phyloP scores from a whole-genome alignment of 2,888 invertebrate genomes.

The Listrodromus nycthemerus region DNA sequence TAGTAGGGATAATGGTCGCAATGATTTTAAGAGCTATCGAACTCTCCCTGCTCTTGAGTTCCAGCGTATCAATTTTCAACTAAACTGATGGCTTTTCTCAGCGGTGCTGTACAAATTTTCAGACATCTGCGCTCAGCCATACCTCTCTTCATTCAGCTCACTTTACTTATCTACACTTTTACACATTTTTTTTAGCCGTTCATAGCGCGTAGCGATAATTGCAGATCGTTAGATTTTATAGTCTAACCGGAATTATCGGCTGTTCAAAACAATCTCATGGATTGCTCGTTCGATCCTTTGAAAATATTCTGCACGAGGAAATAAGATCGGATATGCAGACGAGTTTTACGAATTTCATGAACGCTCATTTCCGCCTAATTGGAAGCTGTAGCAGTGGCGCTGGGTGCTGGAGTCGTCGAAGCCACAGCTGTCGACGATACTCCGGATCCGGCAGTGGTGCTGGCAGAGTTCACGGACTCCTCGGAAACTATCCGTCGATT shows the following conservation, averaged over 20 bases:
- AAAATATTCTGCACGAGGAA: background rate
- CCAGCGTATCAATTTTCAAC: conserved; percentile 26
- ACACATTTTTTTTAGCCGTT: conserved; percentile 22
- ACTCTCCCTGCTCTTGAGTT: conserved; percentile 46
- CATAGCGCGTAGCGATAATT: conserved; percentile 28
- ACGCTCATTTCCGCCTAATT: conserved; percentile 48
- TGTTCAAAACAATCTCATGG: conserved; percentile 8
- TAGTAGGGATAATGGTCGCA: conserved; percentile 35
- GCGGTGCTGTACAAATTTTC: conserved; percentile 40
- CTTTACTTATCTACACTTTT: conserved; percentile 56
- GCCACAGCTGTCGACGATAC: conserved; percentile 76
- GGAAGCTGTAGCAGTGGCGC: conserved; percentile 80
- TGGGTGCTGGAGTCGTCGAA: conserved; percentile 72
- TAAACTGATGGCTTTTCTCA: conserved; percentile 14
- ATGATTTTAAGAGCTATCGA: conserved; percentile 43
- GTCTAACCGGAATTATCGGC: conserved; percentile 27
- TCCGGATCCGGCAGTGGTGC: conserved; percentile 71
- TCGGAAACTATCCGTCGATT: conserved; percentile 89
- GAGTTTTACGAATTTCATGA: conserved; percentile 22
- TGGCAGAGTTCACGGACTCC: conserved; percentile 76
- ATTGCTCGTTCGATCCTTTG: background rate
- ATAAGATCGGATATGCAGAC: background rate
- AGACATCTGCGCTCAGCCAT: conserved; percentile 9
- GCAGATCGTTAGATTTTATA: conserved; percentile 29
- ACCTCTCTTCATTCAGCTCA: conserved; percentile 39